Conservation (phyloP, 2,113 vertebrate species). For the Romanogobio albipinnatus region DNA sequence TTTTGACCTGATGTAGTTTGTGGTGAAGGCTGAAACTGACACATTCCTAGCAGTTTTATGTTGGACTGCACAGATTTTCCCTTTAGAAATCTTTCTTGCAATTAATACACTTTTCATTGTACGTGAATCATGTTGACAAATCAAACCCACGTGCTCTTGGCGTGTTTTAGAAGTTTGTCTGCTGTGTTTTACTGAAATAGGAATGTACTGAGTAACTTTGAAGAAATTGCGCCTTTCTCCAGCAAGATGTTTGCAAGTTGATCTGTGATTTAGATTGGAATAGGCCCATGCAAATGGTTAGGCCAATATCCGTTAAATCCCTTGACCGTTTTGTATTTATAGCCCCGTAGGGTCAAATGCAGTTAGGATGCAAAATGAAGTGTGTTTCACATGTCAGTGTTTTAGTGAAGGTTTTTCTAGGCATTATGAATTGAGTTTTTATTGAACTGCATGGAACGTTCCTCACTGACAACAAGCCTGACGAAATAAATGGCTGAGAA, state of each 20-base stretch:
- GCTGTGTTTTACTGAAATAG: not conserved
- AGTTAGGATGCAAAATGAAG: not conserved
- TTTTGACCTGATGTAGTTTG: not conserved
- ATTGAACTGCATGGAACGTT: not conserved
- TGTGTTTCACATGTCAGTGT: not conserved
- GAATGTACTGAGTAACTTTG: not conserved
- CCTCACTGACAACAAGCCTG: not conserved
- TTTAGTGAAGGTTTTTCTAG: not conserved
- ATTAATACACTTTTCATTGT: not conserved
- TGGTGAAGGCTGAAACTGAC: not conserved
- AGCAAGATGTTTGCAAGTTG: not conserved
- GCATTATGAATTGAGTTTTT: slow-evolving; percentile 19
- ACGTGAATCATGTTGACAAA: not conserved
- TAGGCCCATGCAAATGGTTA: not conserved
- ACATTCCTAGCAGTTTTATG: slow-evolving; percentile 15
- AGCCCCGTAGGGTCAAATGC: not conserved
- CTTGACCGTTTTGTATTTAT: not conserved
- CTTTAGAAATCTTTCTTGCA: not conserved
- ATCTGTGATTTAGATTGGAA: not conserved
- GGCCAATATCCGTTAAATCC: not conserved
- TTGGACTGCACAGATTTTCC: not conserved
- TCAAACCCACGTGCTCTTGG: not conserved
- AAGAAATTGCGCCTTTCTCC: not conserved
- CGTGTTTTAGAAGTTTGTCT: too few relatives aligned
- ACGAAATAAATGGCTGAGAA: not conserved